Conservation (phyloP, 2,797 vertebrate species). For the Manis pentadactyla region DNA sequence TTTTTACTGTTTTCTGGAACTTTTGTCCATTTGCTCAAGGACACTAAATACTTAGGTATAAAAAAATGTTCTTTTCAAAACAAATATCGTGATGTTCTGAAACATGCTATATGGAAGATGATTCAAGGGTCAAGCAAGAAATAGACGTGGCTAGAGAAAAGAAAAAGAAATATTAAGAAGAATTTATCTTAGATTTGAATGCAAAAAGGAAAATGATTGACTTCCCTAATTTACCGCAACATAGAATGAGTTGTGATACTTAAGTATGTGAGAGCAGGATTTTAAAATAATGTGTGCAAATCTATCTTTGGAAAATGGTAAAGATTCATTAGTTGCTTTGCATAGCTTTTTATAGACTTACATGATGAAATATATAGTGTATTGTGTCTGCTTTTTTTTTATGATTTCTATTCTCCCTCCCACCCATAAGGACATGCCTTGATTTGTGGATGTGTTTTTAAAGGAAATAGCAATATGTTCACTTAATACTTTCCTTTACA, state of each 20-base stretch:
- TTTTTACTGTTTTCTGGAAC: constrained; percentile 44
- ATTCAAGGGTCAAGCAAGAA: neutral
- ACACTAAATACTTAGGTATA: constrained; percentile 11
- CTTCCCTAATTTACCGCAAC: neutral
- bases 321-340: constrained; percentile 33
- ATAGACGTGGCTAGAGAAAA: neutral
- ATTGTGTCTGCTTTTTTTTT: no score
- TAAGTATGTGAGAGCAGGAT: constrained; percentile 8
- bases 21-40: constrained; percentile 19
- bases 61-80: neutral
- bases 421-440: no score
- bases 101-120: neutral
- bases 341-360: constrained; percentile 70
- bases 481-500: no score
- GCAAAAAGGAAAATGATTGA: neutral
- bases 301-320: constrained; percentile 34
- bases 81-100: constrained; percentile 23
- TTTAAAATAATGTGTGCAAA: constrained; percentile 42
- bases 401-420: no score
- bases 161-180: neutral
- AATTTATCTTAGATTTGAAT: constrained; percentile 40
- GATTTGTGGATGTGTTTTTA: no score
- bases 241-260: constrained; percentile 8
- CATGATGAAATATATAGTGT: no score
- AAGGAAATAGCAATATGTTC: no score